phyloP scores from a whole-genome alignment of 92 coral and sea anemone species.

The Diadumene lineata region DNA sequence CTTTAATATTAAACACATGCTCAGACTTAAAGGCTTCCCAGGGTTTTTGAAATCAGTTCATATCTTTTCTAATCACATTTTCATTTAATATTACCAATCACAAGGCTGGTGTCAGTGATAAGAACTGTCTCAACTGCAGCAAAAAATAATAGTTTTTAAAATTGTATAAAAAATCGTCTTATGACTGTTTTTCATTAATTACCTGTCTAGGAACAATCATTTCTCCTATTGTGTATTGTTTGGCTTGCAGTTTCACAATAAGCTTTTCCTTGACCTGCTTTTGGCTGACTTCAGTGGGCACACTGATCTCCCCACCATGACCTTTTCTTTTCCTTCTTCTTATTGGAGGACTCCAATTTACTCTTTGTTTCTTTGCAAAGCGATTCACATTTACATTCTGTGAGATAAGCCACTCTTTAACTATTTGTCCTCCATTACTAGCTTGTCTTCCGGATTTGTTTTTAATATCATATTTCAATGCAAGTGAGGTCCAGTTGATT shows the following conservation, averaged over 20 bases:
- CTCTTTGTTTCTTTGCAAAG: constrained; percentile 9
- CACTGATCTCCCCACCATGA: constrained; percentile 54
- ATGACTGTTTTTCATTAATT: neutral
- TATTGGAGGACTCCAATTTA: neutral
- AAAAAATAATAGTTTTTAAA: no score
- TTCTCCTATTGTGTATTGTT: constrained; percentile 51
- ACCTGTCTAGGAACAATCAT: constrained; percentile 58
- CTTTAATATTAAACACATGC: neutral
- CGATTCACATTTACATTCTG: constrained; percentile 26
- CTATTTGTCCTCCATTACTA: constrained; percentile 50
- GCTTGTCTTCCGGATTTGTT: constrained; percentile 39
- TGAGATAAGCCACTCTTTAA: constrained; percentile 42
- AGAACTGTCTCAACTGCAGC: no score
- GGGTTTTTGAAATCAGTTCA: neutral
- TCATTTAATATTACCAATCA: no score
- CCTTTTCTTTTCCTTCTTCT: constrained; percentile 53
- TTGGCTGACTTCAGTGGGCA: constrained; percentile 33
- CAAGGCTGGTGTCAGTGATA: no score
- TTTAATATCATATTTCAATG: constrained; percentile 24
- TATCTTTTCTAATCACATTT: no score
- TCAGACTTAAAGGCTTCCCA: neutral
- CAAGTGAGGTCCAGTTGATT: constrained; percentile 36
- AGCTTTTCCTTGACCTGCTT: constrained; percentile 24
- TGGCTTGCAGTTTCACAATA: constrained; percentile 29
- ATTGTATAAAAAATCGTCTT: neutral